These are phyloP conservation scores for Burhinus oedicnemus DNA, from an alignment of 2,113 vertebrate species.

Conservation along the genomic window DNA sequence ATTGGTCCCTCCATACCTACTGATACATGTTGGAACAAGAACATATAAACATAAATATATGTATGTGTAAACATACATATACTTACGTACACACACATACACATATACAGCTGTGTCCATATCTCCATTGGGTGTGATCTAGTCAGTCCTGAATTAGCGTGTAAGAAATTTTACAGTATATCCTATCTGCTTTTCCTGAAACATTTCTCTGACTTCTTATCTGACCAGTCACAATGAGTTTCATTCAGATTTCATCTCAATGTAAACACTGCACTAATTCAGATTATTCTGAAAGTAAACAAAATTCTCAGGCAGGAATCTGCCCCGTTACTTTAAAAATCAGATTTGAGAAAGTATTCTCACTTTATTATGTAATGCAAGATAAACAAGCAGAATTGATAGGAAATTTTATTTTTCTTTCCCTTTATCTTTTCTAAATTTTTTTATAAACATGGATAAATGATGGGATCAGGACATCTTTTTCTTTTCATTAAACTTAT, in stretches of 20 bases:
- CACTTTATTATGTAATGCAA: neutral
- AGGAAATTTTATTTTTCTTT: neutral
- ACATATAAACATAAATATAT: neutral
- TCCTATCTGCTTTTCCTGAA: neutral
- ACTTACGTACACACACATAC: neutral
- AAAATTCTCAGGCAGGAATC: neutral
- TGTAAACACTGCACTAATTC: neutral
- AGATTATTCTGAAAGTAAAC: neutral
- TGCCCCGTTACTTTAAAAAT: neutral
- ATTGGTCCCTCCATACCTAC: neutral
- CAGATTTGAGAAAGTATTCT: neutral
- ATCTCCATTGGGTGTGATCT: neutral
- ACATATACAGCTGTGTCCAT: neutral
- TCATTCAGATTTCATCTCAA: neutral
- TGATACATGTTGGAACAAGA: neutral
- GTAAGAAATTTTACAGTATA: neutral
- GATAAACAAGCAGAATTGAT: neutral
- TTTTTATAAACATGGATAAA: neutral
- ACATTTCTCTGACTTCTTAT: neutral
- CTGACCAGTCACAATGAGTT: neutral
- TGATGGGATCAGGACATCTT: neutral
- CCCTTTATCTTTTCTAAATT: accelerated
- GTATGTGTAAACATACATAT: neutral
- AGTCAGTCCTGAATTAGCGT: neutral
- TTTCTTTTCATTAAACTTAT: neutral